Evolutionary conservation across 1,140 invertebrate species (phyloP).

Genomic region (Bombus superbus): DNA sequence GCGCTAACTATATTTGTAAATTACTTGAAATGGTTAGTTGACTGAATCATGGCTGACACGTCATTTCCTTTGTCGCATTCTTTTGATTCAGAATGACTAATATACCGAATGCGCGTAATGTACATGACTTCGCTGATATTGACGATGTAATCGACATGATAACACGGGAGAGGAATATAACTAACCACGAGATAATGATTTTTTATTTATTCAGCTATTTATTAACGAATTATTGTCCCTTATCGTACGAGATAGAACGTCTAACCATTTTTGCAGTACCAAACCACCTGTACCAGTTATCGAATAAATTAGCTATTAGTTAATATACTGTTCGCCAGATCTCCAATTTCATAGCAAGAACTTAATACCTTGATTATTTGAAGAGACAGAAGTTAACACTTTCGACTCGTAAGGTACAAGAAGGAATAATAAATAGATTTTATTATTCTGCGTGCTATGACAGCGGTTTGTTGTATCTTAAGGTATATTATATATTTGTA

Average conservation of each 20-base stretch:
- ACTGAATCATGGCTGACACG: neutral
- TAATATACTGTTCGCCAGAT: neutral
- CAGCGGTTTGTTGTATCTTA: slow-evolving; percentile 72
- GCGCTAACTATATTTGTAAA: neutral
- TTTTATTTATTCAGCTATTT: slow-evolving; percentile 37
- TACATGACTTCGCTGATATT: slow-evolving; percentile 30
- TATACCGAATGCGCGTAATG: neutral
- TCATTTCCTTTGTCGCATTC: neutral
- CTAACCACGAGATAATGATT: slow-evolving; percentile 46
- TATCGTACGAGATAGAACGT: slow-evolving; percentile 1
- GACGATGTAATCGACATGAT: slow-evolving; percentile 61
- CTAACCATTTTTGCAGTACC: neutral
- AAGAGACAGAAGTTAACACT: neutral
- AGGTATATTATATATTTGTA: slow-evolving; percentile 68
- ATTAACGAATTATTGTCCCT: slow-evolving; percentile 22
- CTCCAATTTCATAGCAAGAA: neutral
- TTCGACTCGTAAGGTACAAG: slow-evolving; percentile 15
- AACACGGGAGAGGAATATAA: slow-evolving; percentile 64
- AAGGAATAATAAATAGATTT: slow-evolving; percentile 24
- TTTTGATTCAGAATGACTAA: neutral
- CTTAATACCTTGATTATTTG: neutral
- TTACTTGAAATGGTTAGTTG: neutral
- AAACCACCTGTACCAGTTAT: neutral
- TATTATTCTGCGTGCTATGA: slow-evolving; percentile 25
- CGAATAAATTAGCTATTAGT: neutral